A percentile compares a stretch with the other conserved stretches of the same genome.
phyloP scores from a whole-genome alignment of 2,113 vertebrate genomes.

The Oryzias javanicus region DNA sequence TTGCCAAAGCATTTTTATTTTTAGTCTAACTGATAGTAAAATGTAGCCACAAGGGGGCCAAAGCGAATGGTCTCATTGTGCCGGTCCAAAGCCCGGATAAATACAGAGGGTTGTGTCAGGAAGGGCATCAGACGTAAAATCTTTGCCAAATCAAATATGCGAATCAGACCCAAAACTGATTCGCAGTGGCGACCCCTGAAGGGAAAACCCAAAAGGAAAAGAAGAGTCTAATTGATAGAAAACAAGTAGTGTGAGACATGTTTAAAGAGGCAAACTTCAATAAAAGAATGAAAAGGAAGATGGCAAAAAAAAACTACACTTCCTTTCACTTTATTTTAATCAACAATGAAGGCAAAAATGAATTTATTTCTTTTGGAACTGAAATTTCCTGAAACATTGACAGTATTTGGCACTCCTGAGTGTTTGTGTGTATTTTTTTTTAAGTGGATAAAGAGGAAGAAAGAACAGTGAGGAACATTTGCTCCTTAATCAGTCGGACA shows the following conservation, averaged over 20 bases:
- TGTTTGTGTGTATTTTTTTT: constrained; percentile 33
- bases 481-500: constrained; percentile 29
- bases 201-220: too few relatives aligned
- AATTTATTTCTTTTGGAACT: neutral
- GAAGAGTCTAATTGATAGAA: constrained; percentile 70
- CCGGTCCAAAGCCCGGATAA: too few relatives aligned
- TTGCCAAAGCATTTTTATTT: constrained; percentile 32
- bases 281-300: constrained; percentile 3
- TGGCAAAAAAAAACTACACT: neutral
- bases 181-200: too few relatives aligned
- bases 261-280: constrained; percentile 6
- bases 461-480: constrained; percentile 33
- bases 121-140: too few relatives aligned
- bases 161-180: too few relatives aligned
- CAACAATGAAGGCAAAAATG: neutral
- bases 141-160: too few relatives aligned
- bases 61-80: too few relatives aligned
- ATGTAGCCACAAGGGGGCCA: too few relatives aligned
- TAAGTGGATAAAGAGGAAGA: constrained; percentile 44
- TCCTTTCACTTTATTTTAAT: neutral
- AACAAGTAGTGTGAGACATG: constrained; percentile 75
- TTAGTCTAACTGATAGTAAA: constrained; percentile 67
- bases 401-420: constrained; percentile 19
- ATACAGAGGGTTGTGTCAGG: too few relatives aligned
- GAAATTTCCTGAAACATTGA: constrained; percentile 10